A percentile compares a stretch with the other conserved stretches of the same genome.
Evolutionary conservation across 1,140 invertebrate genomes (phyloP).

Genomic region (Cyrtorhinus lividipennis): DNA sequence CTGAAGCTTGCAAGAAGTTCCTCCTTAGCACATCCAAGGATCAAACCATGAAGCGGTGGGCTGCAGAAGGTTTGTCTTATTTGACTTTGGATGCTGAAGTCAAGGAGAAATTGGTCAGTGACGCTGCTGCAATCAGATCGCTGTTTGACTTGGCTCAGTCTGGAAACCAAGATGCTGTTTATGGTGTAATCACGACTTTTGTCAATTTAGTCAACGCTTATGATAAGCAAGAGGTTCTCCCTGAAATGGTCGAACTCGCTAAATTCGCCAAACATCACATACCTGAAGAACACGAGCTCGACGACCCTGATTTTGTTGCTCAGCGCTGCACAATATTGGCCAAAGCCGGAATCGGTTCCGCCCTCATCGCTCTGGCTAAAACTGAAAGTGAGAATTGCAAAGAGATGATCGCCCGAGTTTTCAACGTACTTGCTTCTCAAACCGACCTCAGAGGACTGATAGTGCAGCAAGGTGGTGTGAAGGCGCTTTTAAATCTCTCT

Average conservation of each 20-base stretch:
- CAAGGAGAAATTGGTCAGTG: constrained; percentile 90
- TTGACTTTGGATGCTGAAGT: constrained; percentile 96
- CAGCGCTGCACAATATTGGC: constrained; percentile 65
- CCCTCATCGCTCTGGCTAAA: constrained; percentile 75
- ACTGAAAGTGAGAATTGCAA: constrained; percentile 85
- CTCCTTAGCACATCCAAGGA: constrained; percentile 76
- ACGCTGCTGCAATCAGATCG: constrained; percentile 62
- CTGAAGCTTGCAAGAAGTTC: constrained; percentile 84
- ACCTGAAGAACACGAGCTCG: constrained; percentile 89
- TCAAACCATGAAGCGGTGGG: constrained; percentile 83
- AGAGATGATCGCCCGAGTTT: constrained; percentile 79
- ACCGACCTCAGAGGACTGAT: constrained; percentile 75
- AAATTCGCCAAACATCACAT: constrained; percentile 99
- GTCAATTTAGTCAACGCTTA: constrained; percentile 97
- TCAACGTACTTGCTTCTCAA: constrained; percentile 75
- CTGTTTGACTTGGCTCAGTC: constrained; percentile 77
- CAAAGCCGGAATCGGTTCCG: constrained; percentile 72
- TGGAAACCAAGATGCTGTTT: constrained; percentile 71
- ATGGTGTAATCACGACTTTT: constrained; percentile 85
- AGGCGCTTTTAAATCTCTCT: constrained; percentile 60
- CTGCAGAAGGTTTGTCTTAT: constrained; percentile 93
- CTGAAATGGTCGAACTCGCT: constrained; percentile 93
- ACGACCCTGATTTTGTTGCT: constrained; percentile 82
- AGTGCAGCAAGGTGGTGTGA: constrained; percentile 86
- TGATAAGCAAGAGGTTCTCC: constrained; percentile 92